Evolutionary conservation across 2,888 invertebrate species (phyloP), one percentile per base, ranked within the genome.

Genomic region (Diarsia mendica): DNA sequence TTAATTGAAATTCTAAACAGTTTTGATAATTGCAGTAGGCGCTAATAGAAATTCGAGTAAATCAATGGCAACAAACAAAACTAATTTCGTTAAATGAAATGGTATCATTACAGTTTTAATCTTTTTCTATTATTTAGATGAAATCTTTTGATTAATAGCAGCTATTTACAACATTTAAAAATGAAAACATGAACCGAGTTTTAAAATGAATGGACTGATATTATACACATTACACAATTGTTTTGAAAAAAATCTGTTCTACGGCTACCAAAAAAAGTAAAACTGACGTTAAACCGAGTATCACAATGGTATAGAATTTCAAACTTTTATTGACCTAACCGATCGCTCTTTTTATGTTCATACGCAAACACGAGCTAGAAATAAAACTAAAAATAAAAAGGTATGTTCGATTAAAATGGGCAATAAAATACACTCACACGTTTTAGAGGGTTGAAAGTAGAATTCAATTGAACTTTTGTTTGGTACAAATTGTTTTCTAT

Each of bases 391-490:
- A 53, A 60, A 63, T 63, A 44, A 44, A 77, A 61, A 65, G 6
- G 18, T 53, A 6, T 0, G 13, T 67, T 58, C 28, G 8, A 69
- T 80, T 64, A 60, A 33, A 67, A 67, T 69, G 55, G 51, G 15
- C 51, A 65, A 39, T 67, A 81, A 77, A 69, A 69, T 67, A 77
- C 46, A 79, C 58, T 55, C 39, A 60, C 44, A 55, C 28, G 11
- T 48, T 67, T 53, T 23, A 67, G 20, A 63, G 4, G 10, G 39
- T 49, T 28, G 61, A 69, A 63, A 4, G 28, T 60, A 48, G 61
- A 69, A 69, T 72, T 80, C 28, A 39, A 72, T 77, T 53, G 51
- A 53, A 82, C 33, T 33, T 55, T 73, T 82, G 48, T 55, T 73
- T 73, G 33, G 20, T 23, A 1, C 60, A 63, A 73, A 82, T 33